Conservation (phyloP, 2,888 invertebrate genomes). For the Brachyptera risi region DNA sequence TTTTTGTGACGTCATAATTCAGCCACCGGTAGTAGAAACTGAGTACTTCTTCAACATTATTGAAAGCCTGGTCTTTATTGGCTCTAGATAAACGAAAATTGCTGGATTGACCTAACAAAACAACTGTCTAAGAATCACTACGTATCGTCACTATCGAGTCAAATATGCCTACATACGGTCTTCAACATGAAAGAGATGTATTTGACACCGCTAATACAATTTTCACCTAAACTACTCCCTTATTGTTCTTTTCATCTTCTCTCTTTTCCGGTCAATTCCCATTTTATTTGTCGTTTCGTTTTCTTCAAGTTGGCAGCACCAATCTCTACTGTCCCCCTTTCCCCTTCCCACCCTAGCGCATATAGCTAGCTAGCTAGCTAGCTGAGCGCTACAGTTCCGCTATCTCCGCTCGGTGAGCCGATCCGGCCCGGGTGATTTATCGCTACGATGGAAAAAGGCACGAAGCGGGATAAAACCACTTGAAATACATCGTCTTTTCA, state of each 20-base stretch:
- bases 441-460: not conserved
- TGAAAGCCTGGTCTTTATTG: too few species aligned
- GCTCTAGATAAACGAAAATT: too few species aligned
- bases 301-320: slow-evolving; percentile 8
- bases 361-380: too few species aligned
- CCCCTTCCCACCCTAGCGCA: not conserved
- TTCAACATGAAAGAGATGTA: too few species aligned
- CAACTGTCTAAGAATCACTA: too few species aligned
- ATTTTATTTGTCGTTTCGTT: slow-evolving; percentile 20
- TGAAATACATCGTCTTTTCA: slow-evolving; percentile 14
- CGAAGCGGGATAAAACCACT: slow-evolving; percentile 17
- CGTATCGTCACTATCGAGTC: too few species aligned
- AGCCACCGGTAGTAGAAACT: too few species aligned
- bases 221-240: too few species aligned
- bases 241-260: slow-evolving; percentile 15
- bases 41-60: too few species aligned
- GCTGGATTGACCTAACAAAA: too few species aligned
- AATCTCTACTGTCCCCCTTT: slow-evolving; percentile 14
- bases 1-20: too few species aligned
- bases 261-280: slow-evolving; percentile 20
- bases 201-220: slow-evolving; percentile 1
- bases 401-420: slow-evolving; percentile 5
- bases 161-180: too few species aligned
- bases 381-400: slow-evolving; percentile 14
- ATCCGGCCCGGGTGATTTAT: slow-evolving; percentile 12